Evolutionary conservation across 1,140 invertebrate species (phyloP).

Genomic region (Hypsibius dujardini): DNA sequence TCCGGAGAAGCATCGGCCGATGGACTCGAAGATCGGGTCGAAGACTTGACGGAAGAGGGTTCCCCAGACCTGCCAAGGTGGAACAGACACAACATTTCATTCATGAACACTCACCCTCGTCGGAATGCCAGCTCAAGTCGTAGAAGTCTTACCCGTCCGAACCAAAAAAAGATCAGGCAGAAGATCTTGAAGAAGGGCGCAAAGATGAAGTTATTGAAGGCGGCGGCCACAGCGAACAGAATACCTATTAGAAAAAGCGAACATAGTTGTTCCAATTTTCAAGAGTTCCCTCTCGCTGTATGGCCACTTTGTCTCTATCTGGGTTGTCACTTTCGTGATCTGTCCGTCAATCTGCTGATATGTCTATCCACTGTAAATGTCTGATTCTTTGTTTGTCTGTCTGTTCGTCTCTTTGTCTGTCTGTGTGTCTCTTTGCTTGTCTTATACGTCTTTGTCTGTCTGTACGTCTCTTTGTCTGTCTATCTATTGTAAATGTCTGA

Average conservation of each 20-base stretch:
- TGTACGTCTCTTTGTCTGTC: no score
- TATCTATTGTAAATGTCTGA: no score
- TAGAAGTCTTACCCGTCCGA: constrained; percentile 8
- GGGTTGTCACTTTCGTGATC: not conserved
- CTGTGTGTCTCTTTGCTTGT: no score
- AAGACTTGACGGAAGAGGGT: not conserved
- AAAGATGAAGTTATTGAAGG: constrained; percentile 1
- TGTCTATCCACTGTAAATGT: no score
- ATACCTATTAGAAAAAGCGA: not conserved
- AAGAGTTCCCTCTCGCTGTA: no score
- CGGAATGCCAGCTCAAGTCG: not conserved
- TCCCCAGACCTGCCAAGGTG: not conserved
- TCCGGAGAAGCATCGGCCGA: constrained; percentile 3
- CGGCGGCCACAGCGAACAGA: not conserved
- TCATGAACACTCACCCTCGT: not conserved
- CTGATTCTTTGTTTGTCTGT: no score
- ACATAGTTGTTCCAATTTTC: not conserved
- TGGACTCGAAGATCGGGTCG: constrained; percentile 2
- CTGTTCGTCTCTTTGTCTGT: no score
- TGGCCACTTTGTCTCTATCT: not conserved
- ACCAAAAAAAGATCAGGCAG: constrained; percentile 2
- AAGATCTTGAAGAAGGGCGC: constrained; percentile 13
- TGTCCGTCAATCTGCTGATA: not conserved
- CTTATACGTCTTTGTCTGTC: no score
- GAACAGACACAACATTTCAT: not conserved